Percentiles rank a stretch among this genome's conserved stretches.
These are phyloP conservation scores for Caenorhabditis sp. DNA, from an alignment of 2,888 invertebrate species.

Conservation along the genomic window DNA sequence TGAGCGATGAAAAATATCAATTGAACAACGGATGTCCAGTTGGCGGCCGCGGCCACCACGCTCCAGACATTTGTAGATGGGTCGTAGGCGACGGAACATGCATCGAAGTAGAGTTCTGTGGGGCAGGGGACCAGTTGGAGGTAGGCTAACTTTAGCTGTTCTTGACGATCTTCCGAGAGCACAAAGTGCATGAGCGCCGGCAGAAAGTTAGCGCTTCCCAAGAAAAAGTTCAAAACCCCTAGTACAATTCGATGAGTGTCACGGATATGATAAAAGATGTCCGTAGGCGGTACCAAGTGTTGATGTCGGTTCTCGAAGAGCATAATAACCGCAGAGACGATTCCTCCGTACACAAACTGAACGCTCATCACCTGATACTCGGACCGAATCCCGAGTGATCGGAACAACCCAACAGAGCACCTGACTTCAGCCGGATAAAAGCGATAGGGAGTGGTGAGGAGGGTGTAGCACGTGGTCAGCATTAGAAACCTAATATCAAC, in stretches of 20 bases:
- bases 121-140: conserved; percentile 16
- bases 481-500: conserved; percentile 16
- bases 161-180: not conserved
- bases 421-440: conserved; percentile 29
- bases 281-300: conserved; percentile 12
- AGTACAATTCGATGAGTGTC: conserved; percentile 12
- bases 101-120: conserved; percentile 16
- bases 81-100: conserved; percentile 9
- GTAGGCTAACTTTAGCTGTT: conserved; percentile 1
- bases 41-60: not conserved
- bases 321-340: conserved; percentile 17
- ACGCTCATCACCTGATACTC: conserved; percentile 3
- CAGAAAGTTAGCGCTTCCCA: conserved; percentile 15
- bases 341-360: conserved; percentile 21
- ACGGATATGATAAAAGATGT: not conserved
- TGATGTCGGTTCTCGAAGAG: conserved; percentile 28
- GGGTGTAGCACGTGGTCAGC: conserved; percentile 25
- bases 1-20: conserved; percentile 16
- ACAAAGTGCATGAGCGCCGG: not conserved
- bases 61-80: conserved; percentile 4
- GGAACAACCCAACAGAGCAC: conserved; percentile 28
- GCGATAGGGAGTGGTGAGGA: conserved; percentile 38
- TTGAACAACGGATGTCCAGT: conserved; percentile 3
- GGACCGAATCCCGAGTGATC: not conserved
- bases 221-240: conserved; percentile 9